These are phyloP conservation scores for Piezodorus guildinii DNA, from an alignment of 1,140 invertebrate species.

Conservation along the genomic window DNA sequence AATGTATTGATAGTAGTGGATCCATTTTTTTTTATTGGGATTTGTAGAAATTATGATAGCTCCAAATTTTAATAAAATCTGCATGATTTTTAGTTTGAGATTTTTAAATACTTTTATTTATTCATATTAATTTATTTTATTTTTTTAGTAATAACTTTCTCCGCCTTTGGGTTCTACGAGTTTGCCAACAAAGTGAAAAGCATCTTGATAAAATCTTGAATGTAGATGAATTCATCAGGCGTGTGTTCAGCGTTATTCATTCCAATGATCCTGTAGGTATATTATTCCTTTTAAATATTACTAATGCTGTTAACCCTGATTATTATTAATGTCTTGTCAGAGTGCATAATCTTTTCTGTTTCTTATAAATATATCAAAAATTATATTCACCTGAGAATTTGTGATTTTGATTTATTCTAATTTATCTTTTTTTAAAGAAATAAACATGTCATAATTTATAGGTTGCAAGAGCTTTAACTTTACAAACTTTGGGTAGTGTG, in stretches of 20 bases:
- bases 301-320: too few relatives aligned
- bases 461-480: constrained; percentile 75
- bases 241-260: constrained; percentile 91
- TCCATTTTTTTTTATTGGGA: too few relatives aligned
- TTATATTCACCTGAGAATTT: background rate
- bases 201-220: constrained; percentile 94
- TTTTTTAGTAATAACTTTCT: constrained; percentile 70
- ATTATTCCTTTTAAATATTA: too few relatives aligned
- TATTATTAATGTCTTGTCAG: too few relatives aligned
- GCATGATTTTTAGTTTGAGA: too few relatives aligned
- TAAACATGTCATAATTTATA: constrained; percentile 21
- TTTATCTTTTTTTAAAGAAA: constrained; percentile 11
- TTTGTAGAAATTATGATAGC: too few relatives aligned
- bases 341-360: too few relatives aligned
- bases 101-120: too few relatives aligned
- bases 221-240: constrained; percentile 86
- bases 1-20: too few relatives aligned
- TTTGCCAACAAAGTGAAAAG: constrained; percentile 90
- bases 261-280: constrained; percentile 77
- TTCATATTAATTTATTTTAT: background rate
- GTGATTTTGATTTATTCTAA: background rate
- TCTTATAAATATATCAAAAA: background rate
- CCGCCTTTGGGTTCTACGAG: constrained; percentile 81
- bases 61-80: too few relatives aligned
- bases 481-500: constrained; percentile 81